Evolutionary conservation across 2,797 vertebrate species (phyloP).

Genomic region (Micropoecilia bifurca): DNA sequence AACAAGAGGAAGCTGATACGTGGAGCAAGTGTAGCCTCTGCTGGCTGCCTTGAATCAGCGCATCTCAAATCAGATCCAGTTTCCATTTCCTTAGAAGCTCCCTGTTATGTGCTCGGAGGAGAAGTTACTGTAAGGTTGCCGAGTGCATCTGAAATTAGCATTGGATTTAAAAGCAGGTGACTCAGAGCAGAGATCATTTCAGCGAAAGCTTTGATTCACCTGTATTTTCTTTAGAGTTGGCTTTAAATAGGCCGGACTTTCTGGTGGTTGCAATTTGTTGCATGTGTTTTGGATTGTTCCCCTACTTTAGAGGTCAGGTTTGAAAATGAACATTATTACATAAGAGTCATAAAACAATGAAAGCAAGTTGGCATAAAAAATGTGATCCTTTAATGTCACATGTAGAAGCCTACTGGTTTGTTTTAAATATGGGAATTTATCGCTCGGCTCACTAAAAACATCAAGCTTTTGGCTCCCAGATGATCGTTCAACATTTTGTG

Average conservation of each 20-base stretch:
- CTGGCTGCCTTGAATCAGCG: background rate
- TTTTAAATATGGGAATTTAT: background rate
- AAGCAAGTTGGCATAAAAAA: background rate
- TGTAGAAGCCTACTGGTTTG: background rate
- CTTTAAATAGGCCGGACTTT: background rate
- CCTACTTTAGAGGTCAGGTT: background rate
- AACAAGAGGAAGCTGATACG: constrained; percentile 4
- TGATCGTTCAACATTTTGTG: background rate
- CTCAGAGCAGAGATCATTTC: background rate
- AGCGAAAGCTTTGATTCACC: background rate
- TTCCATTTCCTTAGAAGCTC: background rate
- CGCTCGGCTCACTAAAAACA: background rate
- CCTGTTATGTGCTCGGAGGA: constrained; percentile 4
- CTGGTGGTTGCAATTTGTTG: background rate
- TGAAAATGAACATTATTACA: background rate
- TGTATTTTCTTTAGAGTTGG: background rate
- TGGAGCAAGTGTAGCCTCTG: constrained; percentile 6
- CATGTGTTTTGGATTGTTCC: background rate
- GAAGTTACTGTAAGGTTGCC: constrained; percentile 6
- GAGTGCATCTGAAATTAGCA: constrained; percentile 1
- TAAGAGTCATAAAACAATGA: background rate
- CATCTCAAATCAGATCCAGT: constrained; percentile 20
- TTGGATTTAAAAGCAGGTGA: constrained; percentile 9
- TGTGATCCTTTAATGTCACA: background rate
- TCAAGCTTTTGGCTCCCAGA: background rate